Base-by-base conservation (phyloP, 2,888 invertebrate species). In the Diadegma fenestrale region DNA sequence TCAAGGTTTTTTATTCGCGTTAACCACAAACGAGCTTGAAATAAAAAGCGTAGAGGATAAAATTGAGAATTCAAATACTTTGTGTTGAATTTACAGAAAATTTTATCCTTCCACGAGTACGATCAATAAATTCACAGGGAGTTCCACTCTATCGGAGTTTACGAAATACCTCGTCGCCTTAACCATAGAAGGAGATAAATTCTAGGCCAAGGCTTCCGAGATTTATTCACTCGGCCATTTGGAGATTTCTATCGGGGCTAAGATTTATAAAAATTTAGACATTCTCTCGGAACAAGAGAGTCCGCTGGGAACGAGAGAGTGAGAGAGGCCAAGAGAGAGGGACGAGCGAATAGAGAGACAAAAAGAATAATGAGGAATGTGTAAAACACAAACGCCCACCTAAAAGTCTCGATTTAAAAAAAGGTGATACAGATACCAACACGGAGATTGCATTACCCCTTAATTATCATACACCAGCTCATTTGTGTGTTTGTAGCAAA, bases 201-300 rank as follows among this genome's bases (percentile, higher is more conserved):
- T 84, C 72, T 77, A 61, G 80, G 80, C 80, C 84, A 80, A 84
- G 84, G 80, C 76, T 80, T 41, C 45, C 66, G 43, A 66, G 64
- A 80, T 80, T 80, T 77, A 68, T 80, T 77, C 64, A 48, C 64
- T 84, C 51, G 63, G 72, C 75, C 79, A 80, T 79, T 81, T 84
- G 84, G 81, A 86, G 86, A 79, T 85, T 82, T 83, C 72, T 86
- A 84, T 85, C 85, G 72, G 84, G 58, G 14, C 76, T 45, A 8
- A 17, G 37, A 69, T 22, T n/a, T 45, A 66, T 14, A 63, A 54
- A 71, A 73, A 41, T 30, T 17, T 43, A n/a, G 51, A 14, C 33
- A 58, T 37, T 76, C 77, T 77, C 30, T 19, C 7, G 48, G 33
- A 66, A 66, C 75, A 83, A 80, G 30, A 33, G 22, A 69, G 63